phyloP scores from a whole-genome alignment of 2,888 invertebrate species.

The Cremastinae sp. region DNA sequence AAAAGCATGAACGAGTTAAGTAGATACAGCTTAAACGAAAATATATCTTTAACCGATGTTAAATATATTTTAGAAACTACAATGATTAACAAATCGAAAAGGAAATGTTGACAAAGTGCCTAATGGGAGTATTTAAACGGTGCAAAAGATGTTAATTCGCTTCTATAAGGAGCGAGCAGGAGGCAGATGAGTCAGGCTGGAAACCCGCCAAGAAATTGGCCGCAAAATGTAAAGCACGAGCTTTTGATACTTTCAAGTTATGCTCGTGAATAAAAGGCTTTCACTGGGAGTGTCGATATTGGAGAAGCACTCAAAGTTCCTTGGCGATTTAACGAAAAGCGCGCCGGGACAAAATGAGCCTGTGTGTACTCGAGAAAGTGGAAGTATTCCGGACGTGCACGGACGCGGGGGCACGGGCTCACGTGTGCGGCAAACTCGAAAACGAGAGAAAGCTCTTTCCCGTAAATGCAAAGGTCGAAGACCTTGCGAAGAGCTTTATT shows the following conservation, averaged over 20 bases:
- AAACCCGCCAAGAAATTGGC: too few species aligned
- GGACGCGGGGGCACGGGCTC: slow-evolving; percentile 1
- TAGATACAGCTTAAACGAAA: too few species aligned
- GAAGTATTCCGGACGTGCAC: not conserved
- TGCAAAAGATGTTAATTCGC: too few species aligned
- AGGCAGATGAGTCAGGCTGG: too few species aligned
- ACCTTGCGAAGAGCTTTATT: slow-evolving; percentile 40
- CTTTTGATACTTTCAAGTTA: not conserved
- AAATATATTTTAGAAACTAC: too few species aligned
- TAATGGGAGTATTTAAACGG: too few species aligned
- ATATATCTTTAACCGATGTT: too few species aligned
- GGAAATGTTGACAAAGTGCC: too few species aligned
- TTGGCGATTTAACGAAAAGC: slow-evolving; percentile 17
- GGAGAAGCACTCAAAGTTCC: slow-evolving; percentile 32
- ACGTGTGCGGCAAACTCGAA: slow-evolving; percentile 14
- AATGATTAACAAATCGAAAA: too few species aligned
- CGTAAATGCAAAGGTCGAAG: slow-evolving; percentile 6
- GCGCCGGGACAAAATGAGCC: slow-evolving; percentile 21
- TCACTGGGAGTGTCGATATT: slow-evolving; percentile 7
- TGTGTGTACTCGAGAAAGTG: slow-evolving; percentile 15
- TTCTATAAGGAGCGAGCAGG: too few species aligned
- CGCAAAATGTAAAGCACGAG: too few species aligned
- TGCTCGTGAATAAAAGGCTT: slow-evolving; percentile 18
- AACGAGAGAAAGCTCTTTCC: slow-evolving; percentile 35
- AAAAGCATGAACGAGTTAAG: too few species aligned